Percentiles rank a stretch among this genome's conserved stretches.
These are phyloP conservation scores for Octomys mimax DNA, from an alignment of 2,797 vertebrate genomes.

Conservation along the genomic window DNA sequence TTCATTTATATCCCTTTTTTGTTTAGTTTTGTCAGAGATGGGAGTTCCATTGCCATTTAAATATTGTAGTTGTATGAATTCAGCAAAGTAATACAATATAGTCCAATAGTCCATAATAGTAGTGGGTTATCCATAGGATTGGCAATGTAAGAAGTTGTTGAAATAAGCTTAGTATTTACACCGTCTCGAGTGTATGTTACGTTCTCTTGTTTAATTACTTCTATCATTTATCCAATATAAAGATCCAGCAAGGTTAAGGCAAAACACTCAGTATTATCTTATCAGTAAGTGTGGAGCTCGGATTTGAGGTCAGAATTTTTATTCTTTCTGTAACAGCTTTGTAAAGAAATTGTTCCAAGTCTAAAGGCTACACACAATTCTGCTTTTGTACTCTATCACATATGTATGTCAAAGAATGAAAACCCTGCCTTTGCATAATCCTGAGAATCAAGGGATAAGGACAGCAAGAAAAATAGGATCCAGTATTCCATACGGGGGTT, in stretches of 20 bases:
- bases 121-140: too few relatives aligned
- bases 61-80: too few relatives aligned
- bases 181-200: not conserved
- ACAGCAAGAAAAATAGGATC: not conserved
- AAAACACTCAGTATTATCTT: not conserved
- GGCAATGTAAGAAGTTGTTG: too few relatives aligned
- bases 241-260: not conserved
- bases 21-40: too few relatives aligned
- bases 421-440: not conserved
- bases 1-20: too few relatives aligned
- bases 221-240: not conserved
- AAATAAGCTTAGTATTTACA: not conserved
- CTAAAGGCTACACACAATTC: not conserved
- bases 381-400: not conserved
- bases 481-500: not conserved
- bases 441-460: not conserved
- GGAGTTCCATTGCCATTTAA: too few relatives aligned
- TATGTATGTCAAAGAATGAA: slow-evolving; percentile 17
- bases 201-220: slow-evolving; percentile 4
- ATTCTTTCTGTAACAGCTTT: slow-evolving; percentile 22
- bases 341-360: slow-evolving; percentile 18
- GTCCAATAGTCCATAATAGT: too few relatives aligned
- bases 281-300: not conserved
- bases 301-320: slow-evolving; percentile 46
- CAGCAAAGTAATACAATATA: too few relatives aligned